These are phyloP conservation scores for Drosophila littoralis DNA, from an alignment of 1,140 invertebrate genomes.

Conservation along the genomic window DNA sequence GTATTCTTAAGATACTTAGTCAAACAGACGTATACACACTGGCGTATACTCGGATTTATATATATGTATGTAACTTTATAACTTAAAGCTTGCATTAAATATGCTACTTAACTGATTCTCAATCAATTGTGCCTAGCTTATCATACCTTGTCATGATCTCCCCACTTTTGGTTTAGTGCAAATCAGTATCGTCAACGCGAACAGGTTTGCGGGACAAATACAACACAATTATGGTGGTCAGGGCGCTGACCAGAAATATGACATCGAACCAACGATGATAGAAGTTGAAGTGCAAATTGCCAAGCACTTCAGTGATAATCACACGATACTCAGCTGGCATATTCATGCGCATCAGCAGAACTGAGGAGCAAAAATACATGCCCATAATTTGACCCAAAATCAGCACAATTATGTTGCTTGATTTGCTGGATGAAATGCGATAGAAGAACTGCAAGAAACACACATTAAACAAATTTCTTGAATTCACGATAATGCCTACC, in stretches of 20 bases:
- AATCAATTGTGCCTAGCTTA: constrained; percentile 58
- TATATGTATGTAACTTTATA: constrained; percentile 38
- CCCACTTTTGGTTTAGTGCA: constrained; percentile 44
- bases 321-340: constrained; percentile 99
- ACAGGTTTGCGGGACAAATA: constrained; percentile 87
- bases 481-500: constrained; percentile 85
- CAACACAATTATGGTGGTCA: constrained; percentile 97
- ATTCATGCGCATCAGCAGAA: constrained; percentile 99
- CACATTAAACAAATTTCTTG: not conserved
- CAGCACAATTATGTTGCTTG: constrained; percentile 99
- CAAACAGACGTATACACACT: constrained; percentile 44
- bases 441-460: constrained; percentile 96
- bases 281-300: constrained; percentile 99
- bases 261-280: constrained; percentile 99
- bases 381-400: constrained; percentile 99
- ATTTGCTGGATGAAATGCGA: constrained; percentile 99
- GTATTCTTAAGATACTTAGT: constrained; percentile 33
- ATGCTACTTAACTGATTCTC: constrained; percentile 47
- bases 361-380: constrained; percentile 99
- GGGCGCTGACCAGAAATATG: constrained; percentile 98
- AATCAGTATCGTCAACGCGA: constrained; percentile 68
- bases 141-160: constrained; percentile 20
- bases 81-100: constrained; percentile 64
- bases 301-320: constrained; percentile 99
- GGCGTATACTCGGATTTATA: constrained; percentile 46